Evolutionary conservation across 2,797 vertebrate species (phyloP).

Genomic region (Scyliorhinus canicula): DNA sequence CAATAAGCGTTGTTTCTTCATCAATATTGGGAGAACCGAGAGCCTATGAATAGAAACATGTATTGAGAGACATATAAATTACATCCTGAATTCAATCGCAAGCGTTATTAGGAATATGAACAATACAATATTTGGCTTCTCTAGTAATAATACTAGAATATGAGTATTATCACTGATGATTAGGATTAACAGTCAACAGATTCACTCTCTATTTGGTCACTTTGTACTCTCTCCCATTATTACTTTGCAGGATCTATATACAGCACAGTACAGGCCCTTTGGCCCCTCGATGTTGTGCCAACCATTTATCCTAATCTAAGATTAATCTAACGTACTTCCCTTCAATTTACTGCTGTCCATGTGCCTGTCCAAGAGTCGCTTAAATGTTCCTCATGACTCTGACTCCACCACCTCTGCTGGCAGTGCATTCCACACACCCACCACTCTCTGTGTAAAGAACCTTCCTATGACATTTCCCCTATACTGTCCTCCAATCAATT

Average conservation of each 20-base stretch:
- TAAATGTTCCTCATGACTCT: too few relatives aligned
- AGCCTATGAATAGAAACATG: conserved; percentile 52
- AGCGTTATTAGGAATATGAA: not conserved
- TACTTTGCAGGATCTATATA: conserved; percentile 39
- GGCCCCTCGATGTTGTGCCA: too few relatives aligned
- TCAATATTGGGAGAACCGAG: conserved; percentile 61
- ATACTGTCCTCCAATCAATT: too few relatives aligned
- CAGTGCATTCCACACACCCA: too few relatives aligned
- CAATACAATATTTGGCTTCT: not conserved
- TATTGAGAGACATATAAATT: not conserved
- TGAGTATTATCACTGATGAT: not conserved
- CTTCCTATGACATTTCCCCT: too few relatives aligned
- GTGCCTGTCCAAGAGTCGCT: too few relatives aligned
- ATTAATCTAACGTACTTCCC: too few relatives aligned
- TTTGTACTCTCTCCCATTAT: not conserved
- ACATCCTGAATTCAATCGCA: not conserved
- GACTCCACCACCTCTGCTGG: too few relatives aligned
- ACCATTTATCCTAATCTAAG: too few relatives aligned
- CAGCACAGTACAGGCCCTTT: too few relatives aligned
- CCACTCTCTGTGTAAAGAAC: too few relatives aligned
- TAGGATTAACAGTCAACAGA: not conserved
- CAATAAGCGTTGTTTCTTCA: conserved; percentile 76
- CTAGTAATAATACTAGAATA: not conserved
- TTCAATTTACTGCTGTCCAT: too few relatives aligned
- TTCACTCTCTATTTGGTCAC: not conserved